Base-by-base conservation (phyloP, 2,113 vertebrate genomes). In the Acrocephalus kingi region DNA sequence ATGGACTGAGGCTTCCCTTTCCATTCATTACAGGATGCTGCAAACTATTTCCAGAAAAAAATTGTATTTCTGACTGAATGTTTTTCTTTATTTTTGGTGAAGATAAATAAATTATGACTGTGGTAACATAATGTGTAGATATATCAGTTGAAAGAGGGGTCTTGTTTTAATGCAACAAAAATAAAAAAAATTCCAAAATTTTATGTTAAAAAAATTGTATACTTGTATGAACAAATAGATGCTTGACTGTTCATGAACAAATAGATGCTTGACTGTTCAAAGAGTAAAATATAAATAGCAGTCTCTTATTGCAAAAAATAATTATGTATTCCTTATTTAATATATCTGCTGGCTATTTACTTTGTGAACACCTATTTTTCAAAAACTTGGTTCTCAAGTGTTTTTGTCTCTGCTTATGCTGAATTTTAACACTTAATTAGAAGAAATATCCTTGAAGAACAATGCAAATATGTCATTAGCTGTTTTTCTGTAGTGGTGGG, bases 341-440 rank as follows among this genome's bases (percentile, higher is more conserved):
- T 27, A 4, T 46, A 46, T 79, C 33, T 68, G 6, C 39, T 77
- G 49, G 20, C 35, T 88, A 39, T 58, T 92, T 85, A 66, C 21
- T 31, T 62, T 80, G 4, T 24, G 30, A 90, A 46, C 5, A 59
- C 31, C 4, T 55, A 8, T 69, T 90, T 80, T 88, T 54, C 4
- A 87, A 84, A 90, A 66, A 61, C 22, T 55, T 85, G 8, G 4
- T 72, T 85, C 54, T 35, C 62, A 73, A 45, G 49, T 84, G 16
- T 78, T 56, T 93, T 84, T 83, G 83, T 30, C 48, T 79, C 21
- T 91, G 54, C 63, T 87, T 68, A 52, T 31, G 5, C 62, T 72
- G 67, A 76, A 85, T 92, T 93, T 95, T 79, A 73, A 73, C 69
- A 23, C n/a, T 76, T 85, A 91, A 85, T 83, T 93, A 79, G 63